Evolutionary conservation across 2,113 vertebrate species (phyloP).

Genomic region (Phrynosoma platyrhinos): DNA sequence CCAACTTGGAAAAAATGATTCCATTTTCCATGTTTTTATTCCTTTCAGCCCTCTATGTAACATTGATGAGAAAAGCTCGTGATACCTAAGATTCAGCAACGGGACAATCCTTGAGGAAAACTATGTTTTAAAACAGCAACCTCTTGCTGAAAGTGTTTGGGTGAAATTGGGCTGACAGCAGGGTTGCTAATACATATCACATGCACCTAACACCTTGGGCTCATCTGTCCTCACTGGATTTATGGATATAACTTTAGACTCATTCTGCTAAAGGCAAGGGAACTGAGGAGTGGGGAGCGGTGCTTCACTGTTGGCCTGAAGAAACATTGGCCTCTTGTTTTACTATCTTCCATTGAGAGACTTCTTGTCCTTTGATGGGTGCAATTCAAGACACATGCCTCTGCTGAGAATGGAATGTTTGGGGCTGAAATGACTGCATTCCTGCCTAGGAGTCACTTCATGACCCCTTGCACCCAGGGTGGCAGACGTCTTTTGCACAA

Average conservation of each 20-base stretch:
- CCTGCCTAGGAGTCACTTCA: not conserved
- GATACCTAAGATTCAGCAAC: not conserved
- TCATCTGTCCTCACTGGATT: slow-evolving; percentile 26
- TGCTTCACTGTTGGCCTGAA: not conserved
- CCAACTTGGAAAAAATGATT: not conserved
- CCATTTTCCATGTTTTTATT: not conserved
- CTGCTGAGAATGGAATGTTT: slow-evolving; percentile 22
- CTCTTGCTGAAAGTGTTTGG: slow-evolving; percentile 13
- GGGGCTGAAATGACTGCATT: slow-evolving; percentile 13
- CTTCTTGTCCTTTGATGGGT: slow-evolving; percentile 15
- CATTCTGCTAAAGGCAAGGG: slow-evolving; percentile 27
- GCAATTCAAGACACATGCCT: not conserved
- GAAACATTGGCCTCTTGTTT: slow-evolving; percentile 14
- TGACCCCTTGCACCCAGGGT: not conserved
- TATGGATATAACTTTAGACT: not conserved
- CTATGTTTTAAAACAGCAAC: not conserved
- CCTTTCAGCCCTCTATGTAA: not conserved
- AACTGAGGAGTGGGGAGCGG: not conserved
- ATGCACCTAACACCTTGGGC: slow-evolving; percentile 10
- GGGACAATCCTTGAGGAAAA: slow-evolving; percentile 1
- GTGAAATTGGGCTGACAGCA: not conserved
- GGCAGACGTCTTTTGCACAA: not conserved
- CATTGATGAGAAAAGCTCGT: not conserved
- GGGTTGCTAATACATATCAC: not conserved
- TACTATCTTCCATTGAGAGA: slow-evolving; percentile 5